Conservation (phyloP, 2,888 invertebrate species). For the Lochmaea capreae region DNA sequence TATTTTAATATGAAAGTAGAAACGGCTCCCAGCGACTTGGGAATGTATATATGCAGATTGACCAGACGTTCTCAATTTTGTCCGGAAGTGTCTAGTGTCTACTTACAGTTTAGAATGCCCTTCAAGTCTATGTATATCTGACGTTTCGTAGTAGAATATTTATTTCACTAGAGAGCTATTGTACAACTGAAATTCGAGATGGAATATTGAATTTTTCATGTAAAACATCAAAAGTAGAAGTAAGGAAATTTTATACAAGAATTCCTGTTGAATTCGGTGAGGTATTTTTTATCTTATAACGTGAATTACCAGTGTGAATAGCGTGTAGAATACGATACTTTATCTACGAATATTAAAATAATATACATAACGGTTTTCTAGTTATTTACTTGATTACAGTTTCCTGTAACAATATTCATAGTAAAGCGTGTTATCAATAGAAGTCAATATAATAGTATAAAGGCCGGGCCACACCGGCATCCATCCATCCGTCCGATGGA, state of each 20-base stretch:
- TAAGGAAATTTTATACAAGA: background rate
- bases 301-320: too few species aligned
- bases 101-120: slow-evolving; percentile 22
- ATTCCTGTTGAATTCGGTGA: background rate
- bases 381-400: too few species aligned
- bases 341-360: too few species aligned
- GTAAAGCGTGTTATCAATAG: too few species aligned
- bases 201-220: slow-evolving; percentile 4
- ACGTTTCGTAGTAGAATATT: background rate
- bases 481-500: too few species aligned
- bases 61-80: slow-evolving; percentile 7
- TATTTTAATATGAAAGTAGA: slow-evolving; percentile 11
- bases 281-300: slow-evolving; percentile 2
- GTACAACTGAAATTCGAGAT: slow-evolving; percentile 1
- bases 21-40: slow-evolving; percentile 12
- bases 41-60: slow-evolving; percentile 3
- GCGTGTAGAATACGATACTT: too few species aligned
- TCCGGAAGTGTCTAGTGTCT: slow-evolving; percentile 5
- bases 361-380: too few species aligned
- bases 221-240: background rate
- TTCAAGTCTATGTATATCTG: slow-evolving; percentile 26
- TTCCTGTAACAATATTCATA: too few species aligned
- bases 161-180: slow-evolving; percentile 4
- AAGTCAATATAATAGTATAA: too few species aligned
- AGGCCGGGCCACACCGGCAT: too few species aligned